Evolutionary conservation across 64 coral and sea anemone species (phyloP).

Genomic region (Orbicella faveolata): DNA sequence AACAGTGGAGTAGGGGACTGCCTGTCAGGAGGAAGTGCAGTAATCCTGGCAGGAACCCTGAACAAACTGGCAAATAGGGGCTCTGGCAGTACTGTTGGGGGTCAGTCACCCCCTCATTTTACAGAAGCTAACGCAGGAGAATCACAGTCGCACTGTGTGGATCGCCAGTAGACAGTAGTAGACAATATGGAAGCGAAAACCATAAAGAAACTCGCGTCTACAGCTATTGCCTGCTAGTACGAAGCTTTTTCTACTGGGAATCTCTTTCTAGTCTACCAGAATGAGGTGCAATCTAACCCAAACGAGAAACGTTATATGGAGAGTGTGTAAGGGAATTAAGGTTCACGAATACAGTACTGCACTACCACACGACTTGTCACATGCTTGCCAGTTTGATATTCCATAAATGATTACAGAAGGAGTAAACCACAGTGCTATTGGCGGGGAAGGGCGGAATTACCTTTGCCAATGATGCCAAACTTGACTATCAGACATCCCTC

Average conservation of each 20-base stretch:
- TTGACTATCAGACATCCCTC: constrained; percentile 2
- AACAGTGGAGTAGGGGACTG: neutral
- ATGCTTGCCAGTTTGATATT: too few species aligned
- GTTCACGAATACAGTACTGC: too few species aligned
- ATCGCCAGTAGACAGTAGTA: neutral
- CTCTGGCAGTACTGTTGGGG: neutral
- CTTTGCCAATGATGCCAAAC: constrained; percentile 29
- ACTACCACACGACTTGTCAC: too few species aligned
- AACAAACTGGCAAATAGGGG: constrained; percentile 12
- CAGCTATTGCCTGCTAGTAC: too few species aligned
- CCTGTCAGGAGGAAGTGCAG: neutral
- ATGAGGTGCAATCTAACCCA: too few species aligned
- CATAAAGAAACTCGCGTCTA: too few species aligned
- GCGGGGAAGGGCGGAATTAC: neutral
- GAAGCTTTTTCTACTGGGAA: too few species aligned
- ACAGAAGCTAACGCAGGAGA: too few species aligned
- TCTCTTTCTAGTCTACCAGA: too few species aligned
- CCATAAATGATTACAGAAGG: neutral
- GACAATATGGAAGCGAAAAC: neutral
- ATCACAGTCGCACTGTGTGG: neutral
- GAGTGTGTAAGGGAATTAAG: too few species aligned
- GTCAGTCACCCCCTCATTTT: too few species aligned
- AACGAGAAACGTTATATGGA: too few species aligned
- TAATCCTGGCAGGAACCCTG: neutral
- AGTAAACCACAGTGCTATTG: neutral